These are phyloP conservation scores for Sapayoa aenigma DNA, from an alignment of 2,113 vertebrate species.

Conservation along the genomic window DNA sequence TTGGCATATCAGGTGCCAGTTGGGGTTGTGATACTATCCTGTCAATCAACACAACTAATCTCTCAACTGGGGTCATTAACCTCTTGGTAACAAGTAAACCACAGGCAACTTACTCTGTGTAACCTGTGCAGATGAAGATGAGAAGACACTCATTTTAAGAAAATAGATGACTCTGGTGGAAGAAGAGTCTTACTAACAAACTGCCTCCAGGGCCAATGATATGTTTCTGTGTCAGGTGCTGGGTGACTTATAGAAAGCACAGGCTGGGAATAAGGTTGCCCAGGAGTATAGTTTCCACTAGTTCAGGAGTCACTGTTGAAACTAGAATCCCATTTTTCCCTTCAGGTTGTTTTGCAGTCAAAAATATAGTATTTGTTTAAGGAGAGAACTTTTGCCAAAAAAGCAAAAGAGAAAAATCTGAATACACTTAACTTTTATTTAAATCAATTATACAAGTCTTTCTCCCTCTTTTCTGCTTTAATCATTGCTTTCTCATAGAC, in stretches of 20 bases:
- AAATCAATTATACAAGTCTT: not conserved
- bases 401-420: not conserved
- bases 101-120: not conserved
- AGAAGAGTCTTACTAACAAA: not conserved
- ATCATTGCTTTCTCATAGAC: not conserved
- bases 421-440: not conserved
- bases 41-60: not conserved
- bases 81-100: not conserved
- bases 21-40: not conserved
- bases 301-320: not conserved
- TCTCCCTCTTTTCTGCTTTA: not conserved
- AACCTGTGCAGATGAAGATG: not conserved
- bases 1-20: rapidly evolving
- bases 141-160: not conserved
- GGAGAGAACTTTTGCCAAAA: not conserved
- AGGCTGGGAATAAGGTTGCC: not conserved
- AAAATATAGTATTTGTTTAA: not conserved
- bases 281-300: not conserved
- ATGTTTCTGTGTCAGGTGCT: not conserved
- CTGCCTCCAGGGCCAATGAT: too few species aligned
- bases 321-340: not conserved
- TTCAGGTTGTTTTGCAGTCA: not conserved
- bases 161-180: too few species aligned
- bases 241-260: not conserved
- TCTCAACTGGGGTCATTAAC: not conserved